Percentiles rank a stretch among this genome's conserved stretches.
phyloP scores from a whole-genome alignment of 2,888 invertebrate species.

The Steinernema hermaphroditum region DNA sequence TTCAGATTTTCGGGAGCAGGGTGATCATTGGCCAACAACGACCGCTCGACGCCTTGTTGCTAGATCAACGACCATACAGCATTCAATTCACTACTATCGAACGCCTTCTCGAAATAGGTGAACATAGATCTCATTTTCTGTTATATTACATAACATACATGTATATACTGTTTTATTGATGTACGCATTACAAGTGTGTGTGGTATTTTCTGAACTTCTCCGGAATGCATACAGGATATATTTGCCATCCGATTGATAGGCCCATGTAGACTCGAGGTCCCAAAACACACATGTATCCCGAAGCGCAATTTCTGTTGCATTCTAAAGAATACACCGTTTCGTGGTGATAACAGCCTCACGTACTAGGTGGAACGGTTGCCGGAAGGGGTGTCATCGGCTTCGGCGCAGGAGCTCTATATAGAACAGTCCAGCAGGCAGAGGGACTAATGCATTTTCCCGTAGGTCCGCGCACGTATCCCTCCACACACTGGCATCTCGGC shows the following conservation, averaged over 20 bases:
- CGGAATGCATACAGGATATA: not conserved
- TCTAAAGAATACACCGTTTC: not conserved
- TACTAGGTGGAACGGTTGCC: not conserved
- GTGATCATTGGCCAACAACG: too few species aligned
- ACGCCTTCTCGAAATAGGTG: too few species aligned
- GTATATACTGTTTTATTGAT: not conserved
- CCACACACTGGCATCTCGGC: not conserved
- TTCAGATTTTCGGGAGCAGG: too few species aligned
- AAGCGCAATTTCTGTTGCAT: not conserved
- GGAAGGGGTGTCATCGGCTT: not conserved
- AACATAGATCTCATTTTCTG: too few species aligned
- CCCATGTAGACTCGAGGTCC: not conserved
- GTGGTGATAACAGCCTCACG: not conserved
- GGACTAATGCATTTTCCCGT: not conserved
- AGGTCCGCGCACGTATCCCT: not conserved
- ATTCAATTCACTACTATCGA: too few species aligned
- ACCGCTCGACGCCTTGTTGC: too few species aligned
- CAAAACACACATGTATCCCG: not conserved
- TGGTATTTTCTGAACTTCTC: conserved; percentile 2
- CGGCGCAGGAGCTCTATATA: not conserved
- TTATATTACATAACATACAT: not conserved
- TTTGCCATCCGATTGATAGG: not conserved
- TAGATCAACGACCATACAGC: too few species aligned
- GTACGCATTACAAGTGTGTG: not conserved
- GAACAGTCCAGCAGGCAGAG: not conserved